Percentiles rank a stretch among this genome's conserved stretches.
Evolutionary conservation across 2,113 vertebrate genomes (phyloP).

Genomic region (Thunnus maccoyii): DNA sequence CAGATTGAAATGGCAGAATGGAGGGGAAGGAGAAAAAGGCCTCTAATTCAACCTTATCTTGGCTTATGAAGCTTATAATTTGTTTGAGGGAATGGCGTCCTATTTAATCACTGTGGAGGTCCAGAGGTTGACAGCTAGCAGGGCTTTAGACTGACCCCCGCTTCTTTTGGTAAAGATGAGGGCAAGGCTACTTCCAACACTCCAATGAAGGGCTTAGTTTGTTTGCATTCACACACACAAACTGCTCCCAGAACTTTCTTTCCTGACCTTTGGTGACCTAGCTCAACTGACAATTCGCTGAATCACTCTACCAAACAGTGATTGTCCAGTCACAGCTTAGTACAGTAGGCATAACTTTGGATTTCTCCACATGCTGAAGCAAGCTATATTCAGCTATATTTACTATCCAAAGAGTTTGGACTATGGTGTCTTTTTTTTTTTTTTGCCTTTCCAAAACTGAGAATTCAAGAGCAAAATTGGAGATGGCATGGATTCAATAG

Average conservation of each 20-base stretch:
- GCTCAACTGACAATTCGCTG: neutral
- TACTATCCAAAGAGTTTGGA: neutral
- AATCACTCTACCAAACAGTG: neutral
- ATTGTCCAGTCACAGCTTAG: neutral
- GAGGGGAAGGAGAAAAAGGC: constrained; percentile 4
- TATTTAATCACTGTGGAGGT: constrained; percentile 39
- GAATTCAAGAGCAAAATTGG: too few species aligned
- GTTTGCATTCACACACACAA: constrained; percentile 4
- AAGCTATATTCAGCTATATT: neutral
- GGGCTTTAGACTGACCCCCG: constrained; percentile 31
- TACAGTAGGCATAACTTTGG: neutral
- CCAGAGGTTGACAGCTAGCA: constrained; percentile 36
- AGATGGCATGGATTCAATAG: too few species aligned
- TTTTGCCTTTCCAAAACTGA: too few species aligned
- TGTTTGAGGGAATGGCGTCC: constrained; percentile 31
- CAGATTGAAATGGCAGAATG: constrained; percentile 16
- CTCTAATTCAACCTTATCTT: constrained; percentile 42
- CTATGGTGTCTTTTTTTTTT: neutral
- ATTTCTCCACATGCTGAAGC: neutral
- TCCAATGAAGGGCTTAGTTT: constrained; percentile 12
- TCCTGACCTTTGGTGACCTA: constrained; percentile 23
- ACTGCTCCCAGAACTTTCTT: constrained; percentile 10
- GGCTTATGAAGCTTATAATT: constrained; percentile 54
- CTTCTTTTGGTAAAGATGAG: constrained; percentile 12
- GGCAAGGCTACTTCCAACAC: constrained; percentile 20